These are phyloP conservation scores for Neocrepidodera transversa DNA, from an alignment of 2,888 invertebrate species.

Conservation along the genomic window DNA sequence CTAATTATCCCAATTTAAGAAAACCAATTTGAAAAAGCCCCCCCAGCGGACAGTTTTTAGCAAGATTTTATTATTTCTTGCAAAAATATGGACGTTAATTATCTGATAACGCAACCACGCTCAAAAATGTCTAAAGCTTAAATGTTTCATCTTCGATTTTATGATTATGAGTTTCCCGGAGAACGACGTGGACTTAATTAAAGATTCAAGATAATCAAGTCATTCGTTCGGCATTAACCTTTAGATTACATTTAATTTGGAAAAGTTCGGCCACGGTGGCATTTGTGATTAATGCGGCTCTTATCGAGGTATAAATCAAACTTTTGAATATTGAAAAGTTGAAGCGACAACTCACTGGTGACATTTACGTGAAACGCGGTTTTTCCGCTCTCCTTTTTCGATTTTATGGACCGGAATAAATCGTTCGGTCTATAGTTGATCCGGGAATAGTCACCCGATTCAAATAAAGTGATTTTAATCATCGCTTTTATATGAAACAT, in stretches of 20 bases:
- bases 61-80: slow-evolving; percentile 14
- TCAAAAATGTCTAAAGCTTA: slow-evolving; percentile 16
- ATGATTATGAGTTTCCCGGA: slow-evolving; percentile 27
- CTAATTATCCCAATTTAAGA: not conserved
- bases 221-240: slow-evolving; percentile 28
- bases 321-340: slow-evolving; percentile 28
- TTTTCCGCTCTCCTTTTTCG: slow-evolving; percentile 9
- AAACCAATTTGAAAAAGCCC: not conserved
- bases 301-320: slow-evolving; percentile 23
- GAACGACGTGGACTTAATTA: slow-evolving; percentile 27
- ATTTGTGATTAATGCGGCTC: slow-evolving; percentile 27
- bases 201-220: slow-evolving; percentile 32
- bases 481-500: not conserved
- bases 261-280: slow-evolving; percentile 26
- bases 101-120: slow-evolving; percentile 27
- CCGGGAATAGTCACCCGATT: not conserved
- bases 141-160: slow-evolving; percentile 33
- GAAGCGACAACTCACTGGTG: slow-evolving; percentile 19
- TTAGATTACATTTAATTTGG: slow-evolving; percentile 29
- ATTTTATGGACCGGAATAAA: slow-evolving; percentile 20
- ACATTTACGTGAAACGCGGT: slow-evolving; percentile 19
- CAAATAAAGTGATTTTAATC: not conserved
- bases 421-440: not conserved
- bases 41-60: slow-evolving; percentile 3
- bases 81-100: slow-evolving; percentile 29